These are phyloP conservation scores for Brotogeris chrysoptera DNA, from an alignment of 2,797 vertebrate genomes.

Conservation along the genomic window DNA sequence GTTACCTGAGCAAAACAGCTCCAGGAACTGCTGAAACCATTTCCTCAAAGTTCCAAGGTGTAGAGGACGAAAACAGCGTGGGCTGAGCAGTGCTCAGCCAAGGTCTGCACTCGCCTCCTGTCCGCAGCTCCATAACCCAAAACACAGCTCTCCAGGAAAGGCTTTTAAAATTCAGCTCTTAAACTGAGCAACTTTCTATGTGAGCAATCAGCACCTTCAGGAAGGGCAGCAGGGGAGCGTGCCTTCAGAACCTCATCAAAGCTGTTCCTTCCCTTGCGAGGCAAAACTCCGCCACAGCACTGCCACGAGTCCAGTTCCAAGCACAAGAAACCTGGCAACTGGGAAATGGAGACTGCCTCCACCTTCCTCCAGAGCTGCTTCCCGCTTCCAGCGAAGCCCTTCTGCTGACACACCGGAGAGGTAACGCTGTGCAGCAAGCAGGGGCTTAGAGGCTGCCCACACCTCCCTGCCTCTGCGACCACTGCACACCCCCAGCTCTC, in stretches of 20 bases:
- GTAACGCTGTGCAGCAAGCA: rapidly evolving
- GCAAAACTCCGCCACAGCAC: background rate
- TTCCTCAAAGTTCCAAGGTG: background rate
- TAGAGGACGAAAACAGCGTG: background rate
- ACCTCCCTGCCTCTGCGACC: background rate
- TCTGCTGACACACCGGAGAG: rapidly evolving
- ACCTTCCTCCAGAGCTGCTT: background rate
- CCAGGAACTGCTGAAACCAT: background rate
- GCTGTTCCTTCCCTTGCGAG: background rate
- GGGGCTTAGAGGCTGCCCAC: no score
- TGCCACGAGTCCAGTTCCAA: background rate
- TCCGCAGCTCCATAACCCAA: background rate
- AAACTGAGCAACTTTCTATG: background rate
- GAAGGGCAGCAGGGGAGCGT: rapidly evolving
- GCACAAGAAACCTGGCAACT: background rate
- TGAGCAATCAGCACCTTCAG: background rate
- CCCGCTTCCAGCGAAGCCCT: background rate
- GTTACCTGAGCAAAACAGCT: background rate
- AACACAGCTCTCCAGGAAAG: background rate
- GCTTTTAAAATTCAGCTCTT: background rate
- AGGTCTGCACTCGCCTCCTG: rapidly evolving
- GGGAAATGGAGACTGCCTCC: background rate
- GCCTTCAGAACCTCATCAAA: background rate
- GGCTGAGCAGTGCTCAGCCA: background rate
- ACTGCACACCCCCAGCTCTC: background rate